A percentile compares a stretch with the other conserved stretches of the same genome.
Conservation (phyloP, 2,797 vertebrate genomes). For the Bufotes viridis region DNA sequence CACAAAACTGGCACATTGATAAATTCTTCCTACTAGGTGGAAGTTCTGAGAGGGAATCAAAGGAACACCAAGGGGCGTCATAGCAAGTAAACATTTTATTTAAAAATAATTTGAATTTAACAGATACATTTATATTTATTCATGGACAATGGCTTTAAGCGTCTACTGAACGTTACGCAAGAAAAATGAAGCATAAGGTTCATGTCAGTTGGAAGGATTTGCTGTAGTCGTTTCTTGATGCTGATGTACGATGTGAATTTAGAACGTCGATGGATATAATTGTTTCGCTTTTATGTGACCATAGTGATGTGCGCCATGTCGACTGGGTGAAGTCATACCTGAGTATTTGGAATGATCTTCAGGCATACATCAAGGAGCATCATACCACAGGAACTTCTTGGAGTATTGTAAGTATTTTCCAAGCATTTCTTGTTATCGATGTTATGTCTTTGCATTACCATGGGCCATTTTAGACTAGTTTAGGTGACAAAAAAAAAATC, state of each 20-base stretch:
- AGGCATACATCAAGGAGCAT: constrained; percentile 92
- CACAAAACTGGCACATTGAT: no score
- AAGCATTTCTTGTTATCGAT: neutral
- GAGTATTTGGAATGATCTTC: constrained; percentile 93
- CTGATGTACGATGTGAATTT: neutral
- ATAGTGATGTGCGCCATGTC: constrained; percentile 89
- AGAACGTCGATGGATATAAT: neutral
- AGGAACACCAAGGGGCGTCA: no score
- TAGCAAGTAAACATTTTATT: no score
- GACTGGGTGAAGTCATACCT: constrained; percentile 96
- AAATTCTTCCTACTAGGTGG: no score
- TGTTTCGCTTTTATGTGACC: constrained; percentile 47
- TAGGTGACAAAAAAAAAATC: neutral
- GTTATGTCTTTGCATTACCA: neutral
- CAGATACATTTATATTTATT: no score
- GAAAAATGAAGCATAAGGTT: neutral
- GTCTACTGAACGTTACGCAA: no score
- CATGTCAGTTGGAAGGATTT: neutral
- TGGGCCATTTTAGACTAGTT: neutral
- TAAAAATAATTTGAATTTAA: no score
- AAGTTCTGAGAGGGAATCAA: no score
- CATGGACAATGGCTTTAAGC: no score
- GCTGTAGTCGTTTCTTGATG: neutral
- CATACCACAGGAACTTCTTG: constrained; percentile 91
- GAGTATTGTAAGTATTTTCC: constrained; percentile 87